These are phyloP conservation scores for Chinchilla lanigera DNA, from an alignment of 2,113 vertebrate genomes.

Conservation along the genomic window DNA sequence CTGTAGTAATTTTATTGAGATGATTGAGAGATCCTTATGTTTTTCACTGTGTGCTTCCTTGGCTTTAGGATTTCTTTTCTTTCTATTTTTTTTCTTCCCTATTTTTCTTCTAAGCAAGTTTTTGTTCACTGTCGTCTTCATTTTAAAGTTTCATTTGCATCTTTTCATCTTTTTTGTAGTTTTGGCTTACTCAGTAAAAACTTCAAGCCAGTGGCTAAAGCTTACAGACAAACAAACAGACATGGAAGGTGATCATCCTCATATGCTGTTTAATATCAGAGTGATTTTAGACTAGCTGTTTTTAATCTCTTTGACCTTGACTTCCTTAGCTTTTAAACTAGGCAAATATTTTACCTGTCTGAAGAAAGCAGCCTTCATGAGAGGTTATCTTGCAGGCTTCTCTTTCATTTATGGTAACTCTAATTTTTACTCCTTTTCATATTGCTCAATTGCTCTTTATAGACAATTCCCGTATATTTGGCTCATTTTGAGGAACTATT, in stretches of 20 bases:
- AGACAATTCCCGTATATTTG: not conserved
- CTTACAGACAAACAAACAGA: conserved; percentile 23
- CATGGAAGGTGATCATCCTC: not conserved
- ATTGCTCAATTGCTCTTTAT: not conserved
- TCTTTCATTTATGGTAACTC: not conserved
- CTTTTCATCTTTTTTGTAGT: not conserved
- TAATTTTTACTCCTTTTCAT: not conserved
- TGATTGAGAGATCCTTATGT: not conserved
- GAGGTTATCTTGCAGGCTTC: not conserved
- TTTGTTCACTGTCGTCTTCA: conserved; percentile 30
- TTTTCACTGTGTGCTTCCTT: not conserved
- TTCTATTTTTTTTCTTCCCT: not conserved
- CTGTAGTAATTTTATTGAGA: not conserved
- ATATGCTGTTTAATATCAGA: not conserved
- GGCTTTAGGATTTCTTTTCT: not conserved
- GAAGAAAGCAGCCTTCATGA: not conserved
- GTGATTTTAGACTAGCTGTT: not conserved
- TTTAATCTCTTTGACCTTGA: conserved; percentile 7
- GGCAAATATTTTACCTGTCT: not conserved
- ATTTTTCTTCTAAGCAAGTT: not conserved
- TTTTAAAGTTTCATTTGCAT: conserved; percentile 30
- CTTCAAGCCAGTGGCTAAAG: not conserved
- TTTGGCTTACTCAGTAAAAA: conserved; percentile 16
- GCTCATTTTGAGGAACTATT: conserved; percentile 16
- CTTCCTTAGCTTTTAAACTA: not conserved